Conservation (phyloP, 2,797 vertebrate species). For the Falco novaeseelandiae region DNA sequence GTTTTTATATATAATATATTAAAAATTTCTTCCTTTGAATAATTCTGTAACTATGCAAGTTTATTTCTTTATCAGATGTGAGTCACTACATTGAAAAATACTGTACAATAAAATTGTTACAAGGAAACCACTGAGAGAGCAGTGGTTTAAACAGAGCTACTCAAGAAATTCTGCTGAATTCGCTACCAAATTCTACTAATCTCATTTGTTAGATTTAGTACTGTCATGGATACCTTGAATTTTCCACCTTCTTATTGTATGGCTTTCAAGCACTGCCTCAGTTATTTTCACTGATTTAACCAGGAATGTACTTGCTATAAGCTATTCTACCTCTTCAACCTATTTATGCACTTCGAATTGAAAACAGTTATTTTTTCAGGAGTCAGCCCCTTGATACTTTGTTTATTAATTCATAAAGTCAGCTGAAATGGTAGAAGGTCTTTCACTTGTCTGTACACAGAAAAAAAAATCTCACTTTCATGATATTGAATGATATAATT, state of each 20-base stretch:
- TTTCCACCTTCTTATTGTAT: background rate
- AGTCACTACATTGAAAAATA: background rate
- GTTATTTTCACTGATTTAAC: background rate
- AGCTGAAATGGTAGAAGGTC: conserved; percentile 23
- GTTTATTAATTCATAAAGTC: conserved; percentile 54
- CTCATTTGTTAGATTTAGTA: conserved; percentile 2
- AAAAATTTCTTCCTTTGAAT: background rate
- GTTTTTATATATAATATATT: background rate
- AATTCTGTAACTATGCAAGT: background rate
- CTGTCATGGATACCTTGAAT: background rate
- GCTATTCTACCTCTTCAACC: background rate
- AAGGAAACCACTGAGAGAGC: background rate
- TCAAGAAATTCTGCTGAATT: background rate
- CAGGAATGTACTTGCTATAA: background rate
- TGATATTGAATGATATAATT: conserved; percentile 32
- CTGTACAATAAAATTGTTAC: background rate
- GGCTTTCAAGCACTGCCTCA: background rate
- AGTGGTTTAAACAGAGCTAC: background rate
- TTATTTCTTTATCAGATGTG: background rate
- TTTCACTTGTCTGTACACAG: conserved; percentile 40
- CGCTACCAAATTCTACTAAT: background rate
- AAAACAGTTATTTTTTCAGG: background rate
- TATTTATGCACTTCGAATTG: conserved; percentile 22
- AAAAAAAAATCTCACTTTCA: conserved; percentile 25
- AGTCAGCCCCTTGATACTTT: conserved; percentile 1